Conservation (phyloP, 2,888 invertebrate species). For the Elmis aenea region DNA sequence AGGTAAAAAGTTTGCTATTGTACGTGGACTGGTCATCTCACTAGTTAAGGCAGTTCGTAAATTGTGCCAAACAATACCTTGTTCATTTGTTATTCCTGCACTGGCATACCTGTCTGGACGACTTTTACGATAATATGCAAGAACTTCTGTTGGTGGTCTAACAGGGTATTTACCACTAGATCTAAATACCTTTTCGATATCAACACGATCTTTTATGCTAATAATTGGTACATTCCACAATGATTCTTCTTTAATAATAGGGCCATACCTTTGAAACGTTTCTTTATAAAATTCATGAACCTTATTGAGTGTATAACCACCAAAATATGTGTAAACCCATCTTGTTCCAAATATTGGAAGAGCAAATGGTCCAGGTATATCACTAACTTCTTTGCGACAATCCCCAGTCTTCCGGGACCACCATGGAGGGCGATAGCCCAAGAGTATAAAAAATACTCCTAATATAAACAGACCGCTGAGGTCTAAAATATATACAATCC, state of each 20-base stretch:
- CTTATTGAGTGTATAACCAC: slow-evolving; percentile 65
- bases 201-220: slow-evolving; percentile 63
- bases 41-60: slow-evolving; percentile 68
- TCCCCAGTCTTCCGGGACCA: slow-evolving; percentile 21
- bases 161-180: slow-evolving; percentile 70
- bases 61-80: slow-evolving; percentile 67
- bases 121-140: slow-evolving; percentile 66
- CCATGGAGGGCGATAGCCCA: slow-evolving; percentile 39
- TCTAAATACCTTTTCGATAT: slow-evolving; percentile 72
- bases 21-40: slow-evolving; percentile 69
- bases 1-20: slow-evolving; percentile 69
- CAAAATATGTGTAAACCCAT: slow-evolving; percentile 68
- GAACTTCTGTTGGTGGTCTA: slow-evolving; percentile 77
- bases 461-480: slow-evolving; percentile 27
- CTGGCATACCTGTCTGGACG: slow-evolving; percentile 77
- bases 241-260: slow-evolving; percentile 72
- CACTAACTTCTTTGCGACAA: slow-evolving; percentile 22
- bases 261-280: slow-evolving; percentile 68
- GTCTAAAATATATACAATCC: slow-evolving; percentile 12
- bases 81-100: slow-evolving; percentile 79
- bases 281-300: slow-evolving; percentile 76
- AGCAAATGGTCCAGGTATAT: slow-evolving; percentile 69
- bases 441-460: slow-evolving; percentile 31
- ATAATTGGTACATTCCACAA: slow-evolving; percentile 69
- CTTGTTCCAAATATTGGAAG: slow-evolving; percentile 73